Evolutionary conservation across 2,888 invertebrate genomes (phyloP), one percentile per base, ranked within the genome.

Genomic region (Automeris io): DNA sequence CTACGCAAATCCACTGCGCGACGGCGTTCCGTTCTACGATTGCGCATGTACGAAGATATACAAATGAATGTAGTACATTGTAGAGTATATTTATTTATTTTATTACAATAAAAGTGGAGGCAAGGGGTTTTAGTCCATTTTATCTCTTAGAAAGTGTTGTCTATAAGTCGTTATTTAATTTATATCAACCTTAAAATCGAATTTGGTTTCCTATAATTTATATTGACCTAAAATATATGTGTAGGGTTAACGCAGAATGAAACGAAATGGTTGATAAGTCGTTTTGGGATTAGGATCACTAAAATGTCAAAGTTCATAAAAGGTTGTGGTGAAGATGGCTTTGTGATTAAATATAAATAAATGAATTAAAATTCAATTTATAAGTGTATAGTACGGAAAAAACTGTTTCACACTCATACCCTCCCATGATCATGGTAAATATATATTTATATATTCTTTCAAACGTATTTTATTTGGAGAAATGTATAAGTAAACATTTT

Each of bases 221-320:
- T n/a, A n/a, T n/a, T n/a, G n/a, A n/a, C n/a, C n/a, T n/a, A n/a
- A n/a, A n/a, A n/a, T 26, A 13, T 26, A 5, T n/a, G n/a, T 9
- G n/a, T 31, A 23, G 11, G 12, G 11, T 32, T 18, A 12, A 23
- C 19, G 46, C 41, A 54, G 46, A 53, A 47, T 63, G 56, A 55
- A 75, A 75, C 61, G 71, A 68, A 75, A 73, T 65, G 70, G 61
- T 52, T 45, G 52, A 48, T 71, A 62, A 37, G 67, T 58, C 61
- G 45, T 79, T 76, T 60, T 70, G 64, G 60, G 59, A 62, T 61
- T 64, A 69, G 44, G 49, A 47, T 45, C 45, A 49, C 44, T 57
- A 66, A 78, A 83, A 83, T 85, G 83, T 83, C 83, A 85, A 82
- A 85, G 85, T 85, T 83, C 83, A 81, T 57, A 54, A 49, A 60